A percentile compares a stretch with the other conserved stretches of the same genome.
Conservation (phyloP, 64 coral and sea anemone species). For the Acropora yongei region DNA sequence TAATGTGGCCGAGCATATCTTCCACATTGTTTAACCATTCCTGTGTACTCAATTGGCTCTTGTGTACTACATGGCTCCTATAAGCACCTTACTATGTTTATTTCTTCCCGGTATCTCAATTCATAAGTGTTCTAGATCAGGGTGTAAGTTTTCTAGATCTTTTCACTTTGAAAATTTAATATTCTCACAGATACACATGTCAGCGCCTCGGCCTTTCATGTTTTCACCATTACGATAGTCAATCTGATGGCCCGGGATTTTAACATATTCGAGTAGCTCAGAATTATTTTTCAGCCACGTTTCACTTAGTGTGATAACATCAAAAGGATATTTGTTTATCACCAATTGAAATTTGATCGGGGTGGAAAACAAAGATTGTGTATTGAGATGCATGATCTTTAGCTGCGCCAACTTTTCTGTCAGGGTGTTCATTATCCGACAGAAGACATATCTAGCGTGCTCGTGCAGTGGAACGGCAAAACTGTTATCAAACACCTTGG, state of each 20-base stretch:
- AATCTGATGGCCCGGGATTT: neutral
- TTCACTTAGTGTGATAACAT: slow-evolving; percentile 4
- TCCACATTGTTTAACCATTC: too few species aligned
- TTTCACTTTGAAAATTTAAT: neutral
- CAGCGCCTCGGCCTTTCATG: neutral
- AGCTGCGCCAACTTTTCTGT: neutral
- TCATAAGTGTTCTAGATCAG: slow-evolving; percentile 16
- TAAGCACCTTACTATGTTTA: neutral
- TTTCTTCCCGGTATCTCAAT: neutral
- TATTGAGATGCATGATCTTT: neutral
- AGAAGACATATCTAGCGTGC: neutral
- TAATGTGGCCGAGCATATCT: neutral
- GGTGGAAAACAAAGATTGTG: neutral
- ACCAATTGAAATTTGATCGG: neutral
- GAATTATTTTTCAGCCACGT: neutral
- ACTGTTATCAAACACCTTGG: neutral
- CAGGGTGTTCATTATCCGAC: slow-evolving; percentile 1
- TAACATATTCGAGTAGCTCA: slow-evolving; percentile 41
- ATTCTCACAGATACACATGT: neutral
- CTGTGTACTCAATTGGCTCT: too few species aligned
- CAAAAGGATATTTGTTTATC: neutral
- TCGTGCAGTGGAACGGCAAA: neutral
- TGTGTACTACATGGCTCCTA: neutral
- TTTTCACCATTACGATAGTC: slow-evolving; percentile 19
- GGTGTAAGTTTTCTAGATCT: neutral